These are phyloP conservation scores for Zaprionus gabonicus DNA, from an alignment of 1,140 invertebrate genomes.

Conservation along the genomic window DNA sequence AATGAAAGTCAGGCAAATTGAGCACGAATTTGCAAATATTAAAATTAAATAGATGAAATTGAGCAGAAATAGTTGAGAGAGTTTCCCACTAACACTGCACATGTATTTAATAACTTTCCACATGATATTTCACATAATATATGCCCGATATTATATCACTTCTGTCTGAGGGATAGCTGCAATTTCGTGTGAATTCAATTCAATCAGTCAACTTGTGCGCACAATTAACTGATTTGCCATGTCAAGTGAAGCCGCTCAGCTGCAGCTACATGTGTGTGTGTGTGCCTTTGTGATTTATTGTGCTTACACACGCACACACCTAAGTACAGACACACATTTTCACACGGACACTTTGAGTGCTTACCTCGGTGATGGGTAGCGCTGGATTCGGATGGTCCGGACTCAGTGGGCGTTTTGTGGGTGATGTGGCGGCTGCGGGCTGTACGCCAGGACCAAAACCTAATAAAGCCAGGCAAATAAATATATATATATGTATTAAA, in stretches of 20 bases:
- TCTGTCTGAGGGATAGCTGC: background rate
- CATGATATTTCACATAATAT: background rate
- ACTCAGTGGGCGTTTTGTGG: slow-evolving; percentile 85
- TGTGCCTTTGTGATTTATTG: slow-evolving; percentile 23
- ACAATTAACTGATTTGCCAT: slow-evolving; percentile 66
- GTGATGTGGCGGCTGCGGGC: slow-evolving; percentile 84
- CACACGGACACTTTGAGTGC: background rate
- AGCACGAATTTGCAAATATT: background rate
- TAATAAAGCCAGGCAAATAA: slow-evolving; percentile 53
- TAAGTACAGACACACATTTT: background rate
- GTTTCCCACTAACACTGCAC: background rate
- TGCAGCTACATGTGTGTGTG: slow-evolving; percentile 30
- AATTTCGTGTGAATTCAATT: slow-evolving; percentile 25
- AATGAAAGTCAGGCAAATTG: background rate
- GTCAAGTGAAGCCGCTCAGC: slow-evolving; percentile 31
- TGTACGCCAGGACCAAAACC: slow-evolving; percentile 85
- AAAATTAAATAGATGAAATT: background rate
- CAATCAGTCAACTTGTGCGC: slow-evolving; percentile 12
- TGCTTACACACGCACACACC: slow-evolving; percentile 7
- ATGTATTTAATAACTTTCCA: background rate
- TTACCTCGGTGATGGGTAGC: slow-evolving; percentile 87
- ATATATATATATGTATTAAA: background rate
- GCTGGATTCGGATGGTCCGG: slow-evolving; percentile 87
- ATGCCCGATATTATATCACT: background rate
- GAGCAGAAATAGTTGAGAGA: background rate